Conservation (phyloP, 2,113 vertebrate genomes). For the Otocyon megalotis region DNA sequence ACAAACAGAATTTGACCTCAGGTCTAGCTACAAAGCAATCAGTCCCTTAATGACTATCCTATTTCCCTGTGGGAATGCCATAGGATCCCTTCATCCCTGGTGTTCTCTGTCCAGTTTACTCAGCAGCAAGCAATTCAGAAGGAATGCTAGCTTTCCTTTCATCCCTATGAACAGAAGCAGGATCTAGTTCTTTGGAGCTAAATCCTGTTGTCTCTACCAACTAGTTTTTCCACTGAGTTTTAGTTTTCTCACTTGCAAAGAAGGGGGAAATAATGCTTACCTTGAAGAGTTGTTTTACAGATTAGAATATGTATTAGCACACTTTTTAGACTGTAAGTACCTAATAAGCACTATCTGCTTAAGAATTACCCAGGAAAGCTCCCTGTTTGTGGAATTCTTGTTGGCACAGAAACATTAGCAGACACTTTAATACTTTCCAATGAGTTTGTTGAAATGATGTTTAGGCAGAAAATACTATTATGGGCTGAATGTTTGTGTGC, state of each 20-base stretch:
- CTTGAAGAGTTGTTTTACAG: not conserved
- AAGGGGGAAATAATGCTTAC: not conserved
- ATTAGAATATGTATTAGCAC: not conserved
- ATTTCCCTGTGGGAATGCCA: not conserved
- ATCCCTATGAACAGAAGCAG: not conserved
- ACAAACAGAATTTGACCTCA: not conserved
- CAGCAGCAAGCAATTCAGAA: not conserved
- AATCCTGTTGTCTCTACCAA: not conserved
- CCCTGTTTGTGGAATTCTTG: not conserved
- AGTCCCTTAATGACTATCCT: not conserved
- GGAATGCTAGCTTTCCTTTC: not conserved
- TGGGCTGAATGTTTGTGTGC: not conserved
- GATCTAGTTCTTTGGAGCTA: not conserved
- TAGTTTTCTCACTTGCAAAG: not conserved
- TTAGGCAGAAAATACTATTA: not conserved
- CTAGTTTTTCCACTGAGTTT: not conserved
- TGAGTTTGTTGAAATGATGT: not conserved
- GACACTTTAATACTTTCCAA: not conserved
- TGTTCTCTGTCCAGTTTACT: not conserved
- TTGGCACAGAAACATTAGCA: not conserved
- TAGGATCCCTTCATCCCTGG: too few species aligned
- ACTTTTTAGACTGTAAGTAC: not conserved
- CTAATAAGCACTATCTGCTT: not conserved
- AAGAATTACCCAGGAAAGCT: not conserved
- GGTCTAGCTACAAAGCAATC: not conserved